A percentile compares a stretch with the other conserved stretches of the same genome.
phyloP scores from a whole-genome alignment of 1,140 invertebrate species.

The Gerris buenoi region DNA sequence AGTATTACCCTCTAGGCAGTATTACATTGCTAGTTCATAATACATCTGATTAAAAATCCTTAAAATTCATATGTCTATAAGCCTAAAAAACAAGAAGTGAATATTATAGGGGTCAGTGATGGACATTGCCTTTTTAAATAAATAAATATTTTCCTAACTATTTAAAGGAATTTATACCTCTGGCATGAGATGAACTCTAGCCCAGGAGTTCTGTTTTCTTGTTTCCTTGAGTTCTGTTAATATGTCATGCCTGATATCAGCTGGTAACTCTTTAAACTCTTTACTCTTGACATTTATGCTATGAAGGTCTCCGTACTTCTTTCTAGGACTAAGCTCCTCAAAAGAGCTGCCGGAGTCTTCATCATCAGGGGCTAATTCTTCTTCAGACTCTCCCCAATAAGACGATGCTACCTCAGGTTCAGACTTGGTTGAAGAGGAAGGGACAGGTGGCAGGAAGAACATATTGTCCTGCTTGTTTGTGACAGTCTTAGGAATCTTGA shows the following conservation, averaged over 20 bases:
- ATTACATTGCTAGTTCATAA: too few relatives aligned
- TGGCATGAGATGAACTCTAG: slow-evolving; percentile 59
- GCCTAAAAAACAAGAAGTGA: too few relatives aligned
- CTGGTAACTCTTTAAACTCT: slow-evolving; percentile 64
- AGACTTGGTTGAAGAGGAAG: slow-evolving; percentile 16
- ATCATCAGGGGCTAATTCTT: too few relatives aligned
- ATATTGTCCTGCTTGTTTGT: slow-evolving; percentile 46
- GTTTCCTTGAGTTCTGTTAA: slow-evolving; percentile 80
- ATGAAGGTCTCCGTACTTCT: slow-evolving; percentile 45
- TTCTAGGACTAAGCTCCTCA: slow-evolving; percentile 11
- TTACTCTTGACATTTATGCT: slow-evolving; percentile 59
- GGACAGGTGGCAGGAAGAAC: slow-evolving; percentile 52
- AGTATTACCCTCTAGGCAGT: too few relatives aligned
- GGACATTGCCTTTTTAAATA: too few relatives aligned
- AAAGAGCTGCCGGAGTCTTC: slow-evolving; percentile 5
- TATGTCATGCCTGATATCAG: slow-evolving; percentile 83
- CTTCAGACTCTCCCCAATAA: slow-evolving; percentile 8
- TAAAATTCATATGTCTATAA: too few relatives aligned
- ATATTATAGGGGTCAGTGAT: too few relatives aligned
- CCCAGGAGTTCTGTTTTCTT: slow-evolving; percentile 79
- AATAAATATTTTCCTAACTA: too few relatives aligned
- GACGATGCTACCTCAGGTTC: background rate
- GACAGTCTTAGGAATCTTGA: slow-evolving; percentile 24
- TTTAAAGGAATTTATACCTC: slow-evolving; percentile 40
- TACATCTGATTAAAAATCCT: too few relatives aligned